Evolutionary conservation across 2,113 vertebrate species (phyloP).

Genomic region (Calidris pygmaea): DNA sequence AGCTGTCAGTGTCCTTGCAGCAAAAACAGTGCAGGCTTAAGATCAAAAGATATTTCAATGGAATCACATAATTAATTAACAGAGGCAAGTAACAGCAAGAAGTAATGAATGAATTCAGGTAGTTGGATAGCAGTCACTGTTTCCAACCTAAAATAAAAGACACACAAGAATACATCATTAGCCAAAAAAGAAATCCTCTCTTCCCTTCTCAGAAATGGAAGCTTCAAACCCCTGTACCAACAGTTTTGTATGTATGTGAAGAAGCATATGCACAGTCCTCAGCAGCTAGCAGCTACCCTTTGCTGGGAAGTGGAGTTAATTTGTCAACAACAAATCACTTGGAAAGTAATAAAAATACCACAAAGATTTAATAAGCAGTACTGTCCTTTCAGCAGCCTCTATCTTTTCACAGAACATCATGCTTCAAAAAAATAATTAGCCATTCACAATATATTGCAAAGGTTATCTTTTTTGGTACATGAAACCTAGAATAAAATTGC

Average conservation of each 20-base stretch:
- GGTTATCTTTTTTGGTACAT: neutral
- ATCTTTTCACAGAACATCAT: neutral
- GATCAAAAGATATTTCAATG: neutral
- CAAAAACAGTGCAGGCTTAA: neutral
- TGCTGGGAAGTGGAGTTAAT: neutral
- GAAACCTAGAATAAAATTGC: neutral
- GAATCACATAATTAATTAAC: neutral
- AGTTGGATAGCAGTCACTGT: neutral
- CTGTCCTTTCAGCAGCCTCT: neutral
- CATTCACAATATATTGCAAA: neutral
- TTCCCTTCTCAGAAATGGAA: neutral
- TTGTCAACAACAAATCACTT: neutral
- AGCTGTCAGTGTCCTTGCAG: neutral
- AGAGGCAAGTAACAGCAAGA: neutral
- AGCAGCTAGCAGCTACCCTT: neutral
- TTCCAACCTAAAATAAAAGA: conserved; percentile 8
- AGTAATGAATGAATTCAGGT: neutral
- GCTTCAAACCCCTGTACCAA: neutral
- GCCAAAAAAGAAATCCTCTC: neutral
- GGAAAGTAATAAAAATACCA: neutral
- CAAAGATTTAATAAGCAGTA: neutral
- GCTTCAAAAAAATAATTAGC: neutral
- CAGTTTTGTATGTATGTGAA: neutral
- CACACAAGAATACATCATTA: neutral
- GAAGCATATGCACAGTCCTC: neutral